Evolutionary conservation across 1,140 invertebrate species (phyloP).

Genomic region (Drosophila oshimai): DNA sequence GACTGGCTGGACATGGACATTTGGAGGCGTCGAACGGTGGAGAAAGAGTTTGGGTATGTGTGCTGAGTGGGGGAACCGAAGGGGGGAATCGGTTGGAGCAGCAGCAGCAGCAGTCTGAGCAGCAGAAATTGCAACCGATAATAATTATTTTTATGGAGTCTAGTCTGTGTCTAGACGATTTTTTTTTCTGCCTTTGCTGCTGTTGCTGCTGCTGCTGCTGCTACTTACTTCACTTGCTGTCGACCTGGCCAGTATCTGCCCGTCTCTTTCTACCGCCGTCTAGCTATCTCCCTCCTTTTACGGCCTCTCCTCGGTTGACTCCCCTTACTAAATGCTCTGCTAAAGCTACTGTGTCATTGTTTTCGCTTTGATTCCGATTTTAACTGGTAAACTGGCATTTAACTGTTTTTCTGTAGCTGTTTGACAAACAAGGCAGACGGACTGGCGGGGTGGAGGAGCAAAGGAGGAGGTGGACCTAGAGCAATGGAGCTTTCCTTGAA

Average conservation of each 20-base stretch:
- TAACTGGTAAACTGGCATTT: slow-evolving; percentile 81
- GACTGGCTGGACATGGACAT: slow-evolving; percentile 35
- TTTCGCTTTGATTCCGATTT: slow-evolving; percentile 81
- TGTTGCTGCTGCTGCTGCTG: slow-evolving; percentile 41
- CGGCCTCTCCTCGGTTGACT: slow-evolving; percentile 5
- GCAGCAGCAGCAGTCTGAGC: slow-evolving; percentile 38
- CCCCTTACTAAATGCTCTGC: slow-evolving; percentile 40
- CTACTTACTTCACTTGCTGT: slow-evolving; percentile 59
- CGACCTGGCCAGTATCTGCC: slow-evolving; percentile 48
- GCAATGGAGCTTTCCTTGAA: not conserved
- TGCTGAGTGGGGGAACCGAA: not conserved
- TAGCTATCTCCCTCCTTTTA: slow-evolving; percentile 3
- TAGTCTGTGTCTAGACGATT: slow-evolving; percentile 83
- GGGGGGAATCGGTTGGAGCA: slow-evolving; percentile 13
- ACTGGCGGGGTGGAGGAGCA: not conserved
- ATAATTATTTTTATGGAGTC: slow-evolving; percentile 83
- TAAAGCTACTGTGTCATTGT: slow-evolving; percentile 76
- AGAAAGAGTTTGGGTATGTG: slow-evolving; percentile 27
- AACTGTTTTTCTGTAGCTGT: slow-evolving; percentile 81
- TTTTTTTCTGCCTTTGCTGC: slow-evolving; percentile 59
- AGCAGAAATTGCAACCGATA: slow-evolving; percentile 82
- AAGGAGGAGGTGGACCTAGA: not conserved
- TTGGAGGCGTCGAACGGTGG: slow-evolving; percentile 32
- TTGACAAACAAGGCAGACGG: slow-evolving; percentile 79
- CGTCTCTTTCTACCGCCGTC: slow-evolving; percentile 2